Conservation (phyloP, 2,888 invertebrate genomes). For the Anthrax anthrax region DNA sequence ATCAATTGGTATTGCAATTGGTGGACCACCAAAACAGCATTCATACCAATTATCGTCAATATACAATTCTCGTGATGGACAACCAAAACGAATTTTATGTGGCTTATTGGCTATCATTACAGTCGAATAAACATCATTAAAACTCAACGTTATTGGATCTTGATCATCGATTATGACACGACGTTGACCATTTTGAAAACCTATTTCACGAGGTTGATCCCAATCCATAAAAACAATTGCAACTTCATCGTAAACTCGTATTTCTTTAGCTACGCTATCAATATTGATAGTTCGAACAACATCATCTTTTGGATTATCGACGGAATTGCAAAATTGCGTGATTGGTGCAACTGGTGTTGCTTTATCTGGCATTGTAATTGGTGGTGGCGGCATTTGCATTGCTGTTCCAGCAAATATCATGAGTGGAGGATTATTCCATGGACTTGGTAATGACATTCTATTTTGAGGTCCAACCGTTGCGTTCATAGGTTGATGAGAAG, state of each 20-base stretch:
- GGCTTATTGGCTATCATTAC: conserved; percentile 57
- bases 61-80: conserved; percentile 80
- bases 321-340: conserved; percentile 27
- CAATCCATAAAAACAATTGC: conserved; percentile 74
- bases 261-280: conserved; percentile 65
- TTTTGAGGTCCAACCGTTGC: conserved; percentile 1
- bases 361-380: conserved; percentile 14
- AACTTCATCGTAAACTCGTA: conserved; percentile 67
- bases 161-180: conserved; percentile 63
- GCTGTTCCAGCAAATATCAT: conserved; percentile 13
- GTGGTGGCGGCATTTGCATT: conserved; percentile 23
- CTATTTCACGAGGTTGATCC: conserved; percentile 74
- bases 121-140: conserved; percentile 58
- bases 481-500: conserved; percentile 8
- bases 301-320: conserved; percentile 47
- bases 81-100: conserved; percentile 74
- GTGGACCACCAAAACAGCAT: conserved; percentile 82
- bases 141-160: conserved; percentile 46
- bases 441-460: conserved; percentile 11
- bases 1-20: conserved; percentile 65
- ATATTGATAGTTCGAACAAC: conserved; percentile 69
- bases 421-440: conserved; percentile 14
- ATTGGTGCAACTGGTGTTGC: conserved; percentile 2
- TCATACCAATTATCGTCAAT: conserved; percentile 83
- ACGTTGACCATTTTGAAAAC: conserved; percentile 66